Percentiles rank a stretch among this genome's conserved stretches.
Evolutionary conservation across 1,140 invertebrate genomes (phyloP).

Genomic region (Drosophila trapezifrons): DNA sequence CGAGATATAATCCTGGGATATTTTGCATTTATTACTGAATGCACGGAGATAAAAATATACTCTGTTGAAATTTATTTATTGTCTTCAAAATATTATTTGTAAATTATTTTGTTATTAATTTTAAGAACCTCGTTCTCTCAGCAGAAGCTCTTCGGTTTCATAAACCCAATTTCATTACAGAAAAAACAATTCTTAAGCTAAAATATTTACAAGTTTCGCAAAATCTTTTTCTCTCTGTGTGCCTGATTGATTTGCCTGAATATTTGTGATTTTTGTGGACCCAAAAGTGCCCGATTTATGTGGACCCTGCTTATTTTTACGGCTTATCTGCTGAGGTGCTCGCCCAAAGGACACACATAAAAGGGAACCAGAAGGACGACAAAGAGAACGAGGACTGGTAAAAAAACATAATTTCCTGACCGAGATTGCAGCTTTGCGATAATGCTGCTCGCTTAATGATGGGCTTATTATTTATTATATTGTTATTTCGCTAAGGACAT

Average conservation of each 20-base stretch:
- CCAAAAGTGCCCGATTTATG: conserved; percentile 64
- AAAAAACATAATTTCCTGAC: conserved; percentile 75
- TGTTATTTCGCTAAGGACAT: conserved; percentile 46
- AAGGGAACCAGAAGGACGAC: conserved; percentile 11
- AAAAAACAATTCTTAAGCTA: too few species aligned
- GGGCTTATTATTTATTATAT: conserved; percentile 79
- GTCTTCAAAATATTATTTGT: not conserved
- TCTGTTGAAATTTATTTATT: not conserved
- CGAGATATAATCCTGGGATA: conserved; percentile 2
- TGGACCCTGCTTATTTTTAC: conserved; percentile 68
- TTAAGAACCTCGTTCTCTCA: too few species aligned
- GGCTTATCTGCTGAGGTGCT: conserved; percentile 73
- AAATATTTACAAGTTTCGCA: too few species aligned
- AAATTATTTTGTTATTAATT: too few species aligned
- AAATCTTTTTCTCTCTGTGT: conserved; percentile 3
- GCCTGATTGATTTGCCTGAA: conserved; percentile 65
- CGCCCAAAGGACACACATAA: conserved; percentile 56
- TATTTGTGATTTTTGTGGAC: conserved; percentile 18
- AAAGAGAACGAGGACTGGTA: conserved; percentile 9
- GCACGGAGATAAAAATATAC: not conserved
- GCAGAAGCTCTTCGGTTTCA: too few species aligned
- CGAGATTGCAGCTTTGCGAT: conserved; percentile 68
- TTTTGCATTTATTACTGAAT: conserved; percentile 1
- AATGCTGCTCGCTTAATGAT: conserved; percentile 59
- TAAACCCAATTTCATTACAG: too few species aligned